These are phyloP conservation scores for Bufotes viridis DNA, from an alignment of 2,797 vertebrate species.

Conservation along the genomic window DNA sequence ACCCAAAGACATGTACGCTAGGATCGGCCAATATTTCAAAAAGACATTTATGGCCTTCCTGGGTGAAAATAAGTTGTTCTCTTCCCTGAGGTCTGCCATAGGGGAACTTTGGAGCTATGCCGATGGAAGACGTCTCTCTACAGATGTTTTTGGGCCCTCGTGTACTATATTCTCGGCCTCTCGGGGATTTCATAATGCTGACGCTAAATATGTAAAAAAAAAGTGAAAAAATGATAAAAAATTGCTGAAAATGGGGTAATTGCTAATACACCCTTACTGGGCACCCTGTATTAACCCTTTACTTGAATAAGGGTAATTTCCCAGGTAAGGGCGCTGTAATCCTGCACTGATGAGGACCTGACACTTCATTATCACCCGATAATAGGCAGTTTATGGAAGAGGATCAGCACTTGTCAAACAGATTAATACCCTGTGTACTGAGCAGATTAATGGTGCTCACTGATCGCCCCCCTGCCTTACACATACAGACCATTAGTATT, in stretches of 20 bases:
- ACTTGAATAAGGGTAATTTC: background rate
- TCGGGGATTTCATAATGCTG: background rate
- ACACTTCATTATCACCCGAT: slow-evolving; percentile 52
- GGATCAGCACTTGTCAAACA: background rate
- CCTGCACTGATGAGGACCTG: background rate
- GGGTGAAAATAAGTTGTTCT: too few species aligned
- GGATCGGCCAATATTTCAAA: too few species aligned
- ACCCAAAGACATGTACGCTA: too few species aligned
- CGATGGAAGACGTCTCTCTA: too few species aligned
- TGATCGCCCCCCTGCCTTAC: background rate
- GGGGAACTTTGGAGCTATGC: too few species aligned
- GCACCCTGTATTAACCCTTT: background rate
- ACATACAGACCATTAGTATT: background rate
- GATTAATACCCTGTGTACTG: slow-evolving; percentile 37
- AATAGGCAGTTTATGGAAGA: background rate
- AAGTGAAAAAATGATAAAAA: background rate
- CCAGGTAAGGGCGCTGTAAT: background rate
- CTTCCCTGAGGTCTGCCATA: too few species aligned
- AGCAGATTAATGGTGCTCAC: background rate
- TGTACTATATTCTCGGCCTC: too few species aligned
- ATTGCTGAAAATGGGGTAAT: background rate
- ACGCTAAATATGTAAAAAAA: background rate
- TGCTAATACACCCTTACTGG: background rate
- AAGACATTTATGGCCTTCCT: too few species aligned
- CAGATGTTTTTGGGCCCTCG: too few species aligned